Base-by-base conservation (phyloP, 23 tunicate genomes). In the Clavelina lepadiformis region DNA sequence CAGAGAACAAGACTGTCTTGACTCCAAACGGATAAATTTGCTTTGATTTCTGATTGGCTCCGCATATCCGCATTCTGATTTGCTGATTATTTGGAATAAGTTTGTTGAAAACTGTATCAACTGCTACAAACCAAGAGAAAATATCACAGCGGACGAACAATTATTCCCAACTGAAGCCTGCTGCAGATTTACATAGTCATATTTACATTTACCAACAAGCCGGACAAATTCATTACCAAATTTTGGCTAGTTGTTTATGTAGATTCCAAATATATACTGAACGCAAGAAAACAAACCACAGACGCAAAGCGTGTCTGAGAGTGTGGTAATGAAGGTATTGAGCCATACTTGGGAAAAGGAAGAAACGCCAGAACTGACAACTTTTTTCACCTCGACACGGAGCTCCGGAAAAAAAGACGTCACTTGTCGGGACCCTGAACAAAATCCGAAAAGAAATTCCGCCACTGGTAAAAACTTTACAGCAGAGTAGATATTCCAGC, bases 381-480 rank as follows among this genome's bases (percentile, higher is more conserved):
- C 22, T 53, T 53, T 53, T 53, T 53, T n/a, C 59, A n/a, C 23
- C 59, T 13, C 5, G 7, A n/a, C 21, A 53, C 23, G 26, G 20
- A n/a, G 21, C 59, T n/a, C 20, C 15, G 59, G 21, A 53, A 53
- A n/a, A 53, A 53, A 53, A 53, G 59, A 53, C 59, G 21, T 53
- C 59, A 53, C 59, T 11, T 53, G 59, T 53, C 59, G 59, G 59
- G 59, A 53, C 59, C 35, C 65, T 59, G 36, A 59, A 28, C 35
- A 28, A 27, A 59, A 29, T 59, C 22, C 36, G 35, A 59, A 59
- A 28, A 23, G 65, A 59, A 11, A 38, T 59, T 28, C 65, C 35
- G 36, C 65, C 35, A 26, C 65, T 59, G 65, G 65, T 26, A 59
- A 59, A 59, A 26, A 11, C 36, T 27, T 59, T 59, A 28, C 65